phyloP scores from a whole-genome alignment of 2,797 vertebrate species.

The Gymnothorax javanicus region DNA sequence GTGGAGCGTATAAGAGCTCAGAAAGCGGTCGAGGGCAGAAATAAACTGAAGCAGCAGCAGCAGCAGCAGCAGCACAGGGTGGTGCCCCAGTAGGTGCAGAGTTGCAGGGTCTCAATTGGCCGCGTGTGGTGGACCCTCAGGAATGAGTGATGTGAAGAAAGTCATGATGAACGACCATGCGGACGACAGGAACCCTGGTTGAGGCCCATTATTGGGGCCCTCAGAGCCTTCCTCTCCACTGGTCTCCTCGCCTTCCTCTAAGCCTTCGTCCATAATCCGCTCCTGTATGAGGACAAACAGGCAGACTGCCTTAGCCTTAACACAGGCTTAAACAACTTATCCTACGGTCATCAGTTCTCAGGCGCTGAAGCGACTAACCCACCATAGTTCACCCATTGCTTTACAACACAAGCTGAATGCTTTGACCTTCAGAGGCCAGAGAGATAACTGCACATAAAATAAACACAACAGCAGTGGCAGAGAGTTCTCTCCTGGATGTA shows the following conservation, averaged over 20 bases:
- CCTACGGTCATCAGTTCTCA: not conserved
- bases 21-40: not conserved
- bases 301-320: not conserved
- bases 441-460: too few species aligned
- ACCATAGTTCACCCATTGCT: not conserved
- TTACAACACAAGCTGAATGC: not conserved
- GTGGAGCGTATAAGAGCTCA: not conserved
- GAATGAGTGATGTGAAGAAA: constrained; percentile 95
- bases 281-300: constrained; percentile 67
- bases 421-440: not conserved
- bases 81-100: not conserved
- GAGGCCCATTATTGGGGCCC: constrained; percentile 69
- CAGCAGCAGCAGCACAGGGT: not conserved
- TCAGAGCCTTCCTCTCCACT: constrained; percentile 79
- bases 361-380: too few species aligned
- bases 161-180: constrained; percentile 94
- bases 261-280: constrained; percentile 83
- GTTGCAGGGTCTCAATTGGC: constrained; percentile 75
- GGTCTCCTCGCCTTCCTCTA: constrained; percentile 79
- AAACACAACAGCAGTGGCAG: too few species aligned
- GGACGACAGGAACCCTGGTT: constrained; percentile 85
- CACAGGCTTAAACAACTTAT: not conserved
- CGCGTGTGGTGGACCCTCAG: constrained; percentile 88
- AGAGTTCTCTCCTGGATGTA: too few species aligned
- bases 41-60: not conserved